Conservation (phyloP, 1,140 invertebrate genomes). For the Carposina sasakii region DNA sequence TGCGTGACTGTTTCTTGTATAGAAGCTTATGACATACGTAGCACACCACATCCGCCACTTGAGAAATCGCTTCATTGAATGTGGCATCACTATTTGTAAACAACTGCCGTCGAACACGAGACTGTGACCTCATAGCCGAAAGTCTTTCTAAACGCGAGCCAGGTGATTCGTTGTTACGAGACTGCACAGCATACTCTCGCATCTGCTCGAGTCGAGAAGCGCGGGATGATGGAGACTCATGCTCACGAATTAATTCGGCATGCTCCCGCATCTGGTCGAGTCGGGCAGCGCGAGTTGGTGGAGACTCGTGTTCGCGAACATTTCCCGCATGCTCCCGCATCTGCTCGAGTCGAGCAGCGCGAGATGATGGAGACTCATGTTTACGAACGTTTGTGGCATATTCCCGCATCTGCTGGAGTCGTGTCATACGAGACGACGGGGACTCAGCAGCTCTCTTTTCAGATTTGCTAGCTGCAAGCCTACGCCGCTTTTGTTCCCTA, state of each 20-base stretch:
- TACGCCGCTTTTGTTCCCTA: background rate
- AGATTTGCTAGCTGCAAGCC: background rate
- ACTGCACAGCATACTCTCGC: background rate
- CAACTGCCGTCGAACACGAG: constrained; percentile 3
- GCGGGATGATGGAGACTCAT: background rate
- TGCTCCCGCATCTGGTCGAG: constrained; percentile 1
- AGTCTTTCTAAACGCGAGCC: background rate
- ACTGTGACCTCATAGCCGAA: background rate
- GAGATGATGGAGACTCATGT: background rate
- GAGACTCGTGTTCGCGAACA: background rate
- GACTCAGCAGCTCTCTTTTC: background rate
- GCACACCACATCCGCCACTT: background rate
- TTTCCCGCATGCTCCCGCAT: background rate
- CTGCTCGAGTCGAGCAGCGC: background rate
- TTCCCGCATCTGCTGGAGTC: too few relatives aligned
- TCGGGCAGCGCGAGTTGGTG: background rate
- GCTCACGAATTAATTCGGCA: background rate
- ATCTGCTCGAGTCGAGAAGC: background rate
- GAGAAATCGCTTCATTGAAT: background rate
- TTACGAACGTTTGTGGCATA: too few relatives aligned
- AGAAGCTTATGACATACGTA: constrained; percentile 7
- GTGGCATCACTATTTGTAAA: background rate
- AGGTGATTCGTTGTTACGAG: constrained; percentile 1
- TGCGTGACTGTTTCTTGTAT: constrained; percentile 4
- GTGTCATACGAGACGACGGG: background rate